These are phyloP conservation scores for Neogale vison DNA, from an alignment of 2,113 vertebrate genomes.

Conservation along the genomic window DNA sequence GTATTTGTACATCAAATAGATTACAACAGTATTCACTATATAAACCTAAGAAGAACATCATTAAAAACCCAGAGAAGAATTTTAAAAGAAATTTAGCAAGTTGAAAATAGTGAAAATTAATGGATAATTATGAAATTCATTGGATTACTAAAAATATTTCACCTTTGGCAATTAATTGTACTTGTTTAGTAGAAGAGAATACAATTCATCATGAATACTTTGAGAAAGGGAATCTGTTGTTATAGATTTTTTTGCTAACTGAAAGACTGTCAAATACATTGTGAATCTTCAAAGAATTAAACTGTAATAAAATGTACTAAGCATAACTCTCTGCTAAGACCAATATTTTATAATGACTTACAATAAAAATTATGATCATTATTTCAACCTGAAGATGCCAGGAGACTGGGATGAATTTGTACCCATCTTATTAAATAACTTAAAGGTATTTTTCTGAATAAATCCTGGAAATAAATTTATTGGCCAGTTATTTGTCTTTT, in stretches of 20 bases:
- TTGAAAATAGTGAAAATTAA: constrained; percentile 50
- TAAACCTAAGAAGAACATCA: constrained; percentile 5
- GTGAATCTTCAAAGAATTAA: constrained; percentile 28
- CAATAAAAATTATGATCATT: background rate
- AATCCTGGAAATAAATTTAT: background rate
- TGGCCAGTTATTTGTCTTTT: background rate
- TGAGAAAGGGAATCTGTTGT: constrained; percentile 28
- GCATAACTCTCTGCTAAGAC: background rate
- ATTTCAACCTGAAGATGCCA: constrained; percentile 8
- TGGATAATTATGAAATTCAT: constrained; percentile 55
- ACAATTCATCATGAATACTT: constrained; percentile 28
- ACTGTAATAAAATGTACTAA: constrained; percentile 10
- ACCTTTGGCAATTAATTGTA: constrained; percentile 46
- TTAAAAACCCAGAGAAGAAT: constrained; percentile 1
- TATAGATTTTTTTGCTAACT: background rate
- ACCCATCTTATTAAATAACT: background rate
- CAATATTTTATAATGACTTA: constrained; percentile 4
- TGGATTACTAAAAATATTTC: constrained; percentile 64
- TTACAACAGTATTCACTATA: background rate
- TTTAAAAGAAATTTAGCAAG: constrained; percentile 42
- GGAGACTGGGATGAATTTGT: background rate
- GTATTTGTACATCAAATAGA: constrained; percentile 15
- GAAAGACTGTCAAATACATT: constrained; percentile 27
- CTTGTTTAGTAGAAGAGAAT: constrained; percentile 34
- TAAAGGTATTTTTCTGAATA: background rate